Percentiles rank a stretch among this genome's conserved stretches.
phyloP scores from a whole-genome alignment of 2,113 vertebrate genomes.

The Vimba vimba region DNA sequence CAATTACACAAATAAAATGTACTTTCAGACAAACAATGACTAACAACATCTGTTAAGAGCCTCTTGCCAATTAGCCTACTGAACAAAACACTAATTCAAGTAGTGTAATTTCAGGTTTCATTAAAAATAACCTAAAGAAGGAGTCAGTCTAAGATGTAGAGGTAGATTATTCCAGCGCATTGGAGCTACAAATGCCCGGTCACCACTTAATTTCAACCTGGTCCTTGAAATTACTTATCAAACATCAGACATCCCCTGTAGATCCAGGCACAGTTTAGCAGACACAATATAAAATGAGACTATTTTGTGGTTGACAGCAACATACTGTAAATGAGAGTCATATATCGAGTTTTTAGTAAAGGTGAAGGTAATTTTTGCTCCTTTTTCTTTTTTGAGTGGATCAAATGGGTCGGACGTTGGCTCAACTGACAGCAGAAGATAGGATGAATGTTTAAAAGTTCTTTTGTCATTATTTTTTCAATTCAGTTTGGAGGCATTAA shows the following conservation, averaged over 20 bases:
- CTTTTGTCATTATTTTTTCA: neutral
- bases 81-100: no score
- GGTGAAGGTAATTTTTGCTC: neutral
- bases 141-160: no score
- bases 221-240: constrained; percentile 53
- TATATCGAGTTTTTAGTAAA: neutral
- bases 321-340: neutral
- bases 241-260: constrained; percentile 50
- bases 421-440: neutral
- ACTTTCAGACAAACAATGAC: no score
- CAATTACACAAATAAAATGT: no score
- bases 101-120: no score
- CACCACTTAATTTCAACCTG: no score
- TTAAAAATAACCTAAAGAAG: no score
- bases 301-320: constrained; percentile 38
- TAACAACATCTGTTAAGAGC: no score
- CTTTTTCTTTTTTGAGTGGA: neutral
- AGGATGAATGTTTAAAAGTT: neutral
- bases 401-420: neutral
- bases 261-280: constrained; percentile 28
- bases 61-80: no score
- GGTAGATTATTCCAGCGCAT: no score
- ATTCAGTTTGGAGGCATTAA: neutral
- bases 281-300: constrained; percentile 45
- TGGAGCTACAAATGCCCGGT: no score